Evolutionary conservation across 2,888 invertebrate species (phyloP), one percentile per base, ranked within the genome.

Genomic region (Netelia fuscicornis): DNA sequence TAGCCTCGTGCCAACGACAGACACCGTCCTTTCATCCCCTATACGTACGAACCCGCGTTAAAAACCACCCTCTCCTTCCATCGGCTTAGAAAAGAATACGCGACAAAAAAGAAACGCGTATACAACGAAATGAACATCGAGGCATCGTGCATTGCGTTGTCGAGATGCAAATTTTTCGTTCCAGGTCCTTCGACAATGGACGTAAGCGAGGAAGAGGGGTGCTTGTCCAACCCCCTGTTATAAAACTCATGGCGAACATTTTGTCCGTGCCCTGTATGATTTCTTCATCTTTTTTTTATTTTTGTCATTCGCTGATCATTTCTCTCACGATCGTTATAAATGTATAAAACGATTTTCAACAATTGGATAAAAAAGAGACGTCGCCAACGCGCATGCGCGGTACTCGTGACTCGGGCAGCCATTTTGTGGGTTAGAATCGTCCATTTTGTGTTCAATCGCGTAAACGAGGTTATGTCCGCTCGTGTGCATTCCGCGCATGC

Each of bases 1-100:
- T 20, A 74, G 78, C 83, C 79, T 79, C 85, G 83, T 84, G 83
- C 79, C 83, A 83, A 79, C 84, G 79, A 79, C 87, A 86, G 83
- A 75, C 80, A 82, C 84, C 20, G 52, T 84, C 65, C 62, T 84
- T 79, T 81, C 62, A 79, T 79, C 86, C 81, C 85, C 86, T 78
- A 10, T 62, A 30, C 3, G 37, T 72, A 78, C 65, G 54, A 48
- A 72, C 25, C 52, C 37, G 70, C 56, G 60, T 65, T 42, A 70
- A 76, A 82, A 17, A 17, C 80, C 81, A 79, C 81, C 79, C 79
- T 78, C 80, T 74, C 68, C 80, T 65, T 64, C 70, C 78, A 58
- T 71, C 75, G 48, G 77, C 67, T 76, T 68, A 81, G 48, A 81
- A 84, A 78, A 81, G 77, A 67, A 42, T 60, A 17, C 25, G 65